phyloP scores from a whole-genome alignment of 2,113 vertebrate species.

The Ageneiosus marmoratus region DNA sequence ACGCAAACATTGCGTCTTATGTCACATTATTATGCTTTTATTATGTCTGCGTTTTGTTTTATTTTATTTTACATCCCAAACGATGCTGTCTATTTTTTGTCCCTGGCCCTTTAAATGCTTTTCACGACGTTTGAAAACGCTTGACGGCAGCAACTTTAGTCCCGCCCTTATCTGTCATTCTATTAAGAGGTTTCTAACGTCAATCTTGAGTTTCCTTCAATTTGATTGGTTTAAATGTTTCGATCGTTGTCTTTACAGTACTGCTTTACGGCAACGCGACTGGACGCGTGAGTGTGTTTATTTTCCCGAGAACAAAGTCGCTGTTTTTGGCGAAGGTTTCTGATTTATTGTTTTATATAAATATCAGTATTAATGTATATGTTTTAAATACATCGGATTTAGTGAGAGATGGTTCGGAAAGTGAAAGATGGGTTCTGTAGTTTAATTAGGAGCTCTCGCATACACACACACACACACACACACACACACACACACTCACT shows the following conservation, averaged over 20 bases:
- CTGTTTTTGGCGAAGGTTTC: not conserved
- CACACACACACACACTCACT: not conserved
- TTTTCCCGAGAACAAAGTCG: not conserved
- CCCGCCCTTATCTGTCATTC: not conserved
- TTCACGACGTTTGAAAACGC: conserved; percentile 24
- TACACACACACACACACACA: not conserved
- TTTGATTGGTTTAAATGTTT: conserved; percentile 26
- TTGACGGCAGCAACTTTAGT: not conserved
- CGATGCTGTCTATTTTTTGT: not conserved
- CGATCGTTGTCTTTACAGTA: not conserved
- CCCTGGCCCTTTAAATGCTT: not conserved
- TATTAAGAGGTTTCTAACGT: not conserved
- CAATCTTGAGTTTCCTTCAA: not conserved
- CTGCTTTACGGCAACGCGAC: conserved; percentile 25
- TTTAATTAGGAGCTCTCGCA: not conserved
- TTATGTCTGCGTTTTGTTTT: not conserved
- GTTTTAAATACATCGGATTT: not conserved
- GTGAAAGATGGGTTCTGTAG: not conserved
- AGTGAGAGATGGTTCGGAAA: no score
- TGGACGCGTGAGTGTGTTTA: not conserved
- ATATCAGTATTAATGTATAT: not conserved
- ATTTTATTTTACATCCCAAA: not conserved
- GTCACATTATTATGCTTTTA: not conserved
- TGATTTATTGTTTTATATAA: not conserved
- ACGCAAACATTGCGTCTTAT: not conserved